A percentile compares a stretch with the other conserved stretches of the same genome.
phyloP scores from a whole-genome alignment of 2,888 invertebrate species.

The Platynereis dumerilii region DNA sequence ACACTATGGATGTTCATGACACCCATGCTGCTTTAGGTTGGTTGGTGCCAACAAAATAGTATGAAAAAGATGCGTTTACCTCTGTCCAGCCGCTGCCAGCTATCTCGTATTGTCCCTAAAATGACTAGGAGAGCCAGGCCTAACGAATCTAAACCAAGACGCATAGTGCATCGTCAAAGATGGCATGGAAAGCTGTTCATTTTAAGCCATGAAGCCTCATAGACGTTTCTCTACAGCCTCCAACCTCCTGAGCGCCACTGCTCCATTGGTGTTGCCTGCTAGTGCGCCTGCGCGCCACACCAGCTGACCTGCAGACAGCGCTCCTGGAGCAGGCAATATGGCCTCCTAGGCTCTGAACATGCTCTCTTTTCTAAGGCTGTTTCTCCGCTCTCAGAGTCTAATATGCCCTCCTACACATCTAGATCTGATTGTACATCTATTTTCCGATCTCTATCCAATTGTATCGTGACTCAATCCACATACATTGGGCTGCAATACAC shows the following conservation, averaged over 20 bases:
- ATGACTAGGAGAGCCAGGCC: constrained; percentile 19
- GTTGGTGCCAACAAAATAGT: neutral
- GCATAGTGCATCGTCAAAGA: constrained; percentile 25
- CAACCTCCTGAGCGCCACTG: constrained; percentile 4
- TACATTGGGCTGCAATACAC: too few relatives aligned
- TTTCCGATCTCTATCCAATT: too few relatives aligned
- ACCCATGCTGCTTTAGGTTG: too few relatives aligned
- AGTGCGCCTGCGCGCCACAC: neutral
- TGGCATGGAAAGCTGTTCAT: constrained; percentile 14
- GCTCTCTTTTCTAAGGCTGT: too few relatives aligned
- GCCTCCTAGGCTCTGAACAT: too few relatives aligned
- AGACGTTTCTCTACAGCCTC: constrained; percentile 5
- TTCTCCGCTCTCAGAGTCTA: too few relatives aligned
- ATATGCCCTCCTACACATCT: too few relatives aligned
- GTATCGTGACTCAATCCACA: too few relatives aligned
- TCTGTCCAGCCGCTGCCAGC: constrained; percentile 18
- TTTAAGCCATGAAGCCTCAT: constrained; percentile 7
- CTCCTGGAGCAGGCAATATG: too few relatives aligned
- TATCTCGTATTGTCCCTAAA: constrained; percentile 23
- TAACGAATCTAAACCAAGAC: constrained; percentile 15
- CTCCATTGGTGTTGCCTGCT: neutral
- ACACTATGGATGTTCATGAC: too few relatives aligned
- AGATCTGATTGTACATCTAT: too few relatives aligned
- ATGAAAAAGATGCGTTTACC: constrained; percentile 13
- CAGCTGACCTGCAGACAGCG: too few relatives aligned